phyloP scores from a whole-genome alignment of 2,113 vertebrate genomes.

The Oxyura jamaicensis region DNA sequence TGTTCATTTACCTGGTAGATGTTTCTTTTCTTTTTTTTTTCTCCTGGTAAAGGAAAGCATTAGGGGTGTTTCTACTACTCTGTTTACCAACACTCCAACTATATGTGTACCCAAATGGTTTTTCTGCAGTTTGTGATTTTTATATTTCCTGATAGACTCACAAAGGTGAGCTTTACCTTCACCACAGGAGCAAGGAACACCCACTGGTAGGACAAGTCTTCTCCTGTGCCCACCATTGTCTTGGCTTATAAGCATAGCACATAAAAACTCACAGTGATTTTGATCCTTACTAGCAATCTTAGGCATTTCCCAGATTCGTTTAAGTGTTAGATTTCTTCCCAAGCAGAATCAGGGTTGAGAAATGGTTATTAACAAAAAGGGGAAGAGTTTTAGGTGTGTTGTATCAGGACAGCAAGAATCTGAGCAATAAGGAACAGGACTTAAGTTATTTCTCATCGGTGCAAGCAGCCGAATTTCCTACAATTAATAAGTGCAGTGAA shows the following conservation, averaged over 20 bases:
- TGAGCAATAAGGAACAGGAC: neutral
- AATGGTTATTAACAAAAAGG: neutral
- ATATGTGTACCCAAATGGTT: neutral
- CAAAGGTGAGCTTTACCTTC: neutral
- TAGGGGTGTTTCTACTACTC: neutral
- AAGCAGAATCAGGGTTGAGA: neutral
- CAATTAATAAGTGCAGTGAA: slow-evolving; percentile 69
- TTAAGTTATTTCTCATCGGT: neutral
- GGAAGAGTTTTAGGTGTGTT: neutral
- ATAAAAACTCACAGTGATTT: neutral
- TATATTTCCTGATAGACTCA: neutral
- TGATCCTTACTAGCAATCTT: neutral
- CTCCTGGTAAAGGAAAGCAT: neutral
- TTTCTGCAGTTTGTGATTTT: neutral
- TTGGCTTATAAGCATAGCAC: neutral
- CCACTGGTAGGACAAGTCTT: accelerated
- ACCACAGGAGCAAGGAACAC: neutral
- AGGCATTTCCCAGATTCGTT: neutral
- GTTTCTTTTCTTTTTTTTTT: neutral
- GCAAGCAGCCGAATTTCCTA: slow-evolving; percentile 3
- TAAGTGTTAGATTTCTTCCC: neutral
- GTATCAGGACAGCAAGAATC: neutral
- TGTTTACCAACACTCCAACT: neutral
- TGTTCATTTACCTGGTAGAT: neutral
- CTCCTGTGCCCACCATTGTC: neutral